phyloP scores from a whole-genome alignment of 2,888 invertebrate genomes.

The Elmis aenea region DNA sequence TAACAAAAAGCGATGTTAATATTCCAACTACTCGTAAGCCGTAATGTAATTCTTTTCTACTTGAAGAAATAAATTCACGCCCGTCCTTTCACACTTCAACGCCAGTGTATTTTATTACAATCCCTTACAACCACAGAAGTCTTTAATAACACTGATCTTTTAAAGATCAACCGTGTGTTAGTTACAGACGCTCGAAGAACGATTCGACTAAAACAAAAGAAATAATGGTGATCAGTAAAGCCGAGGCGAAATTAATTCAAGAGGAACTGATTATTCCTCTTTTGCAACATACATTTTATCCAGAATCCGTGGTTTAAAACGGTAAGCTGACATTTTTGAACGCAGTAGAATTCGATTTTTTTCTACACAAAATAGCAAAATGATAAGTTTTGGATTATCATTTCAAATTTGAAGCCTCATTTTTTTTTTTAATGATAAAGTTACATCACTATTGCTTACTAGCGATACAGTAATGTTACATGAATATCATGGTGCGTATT shows the following conservation, averaged over 20 bases:
- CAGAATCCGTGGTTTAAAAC: too few species aligned
- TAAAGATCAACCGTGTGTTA: slow-evolving; percentile 24
- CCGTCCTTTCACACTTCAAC: slow-evolving; percentile 22
- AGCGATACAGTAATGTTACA: too few species aligned
- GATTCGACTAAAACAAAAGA: slow-evolving; percentile 15
- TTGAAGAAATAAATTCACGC: slow-evolving; percentile 18
- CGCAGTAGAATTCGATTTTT: too few species aligned
- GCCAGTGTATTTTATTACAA: slow-evolving; percentile 23
- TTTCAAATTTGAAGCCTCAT: too few species aligned
- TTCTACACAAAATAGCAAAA: too few species aligned
- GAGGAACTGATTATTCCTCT: slow-evolving; percentile 18
- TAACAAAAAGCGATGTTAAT: slow-evolving; percentile 12
- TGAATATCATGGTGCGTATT: too few species aligned
- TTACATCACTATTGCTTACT: too few species aligned
- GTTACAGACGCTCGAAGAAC: slow-evolving; percentile 19
- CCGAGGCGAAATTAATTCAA: slow-evolving; percentile 23
- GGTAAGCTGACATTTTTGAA: too few species aligned
- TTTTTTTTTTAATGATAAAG: too few species aligned
- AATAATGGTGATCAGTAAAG: slow-evolving; percentile 13
- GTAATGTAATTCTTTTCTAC: slow-evolving; percentile 19
- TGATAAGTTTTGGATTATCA: too few species aligned
- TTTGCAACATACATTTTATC: too few species aligned
- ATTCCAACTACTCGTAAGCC: slow-evolving; percentile 14
- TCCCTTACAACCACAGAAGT: slow-evolving; percentile 19
- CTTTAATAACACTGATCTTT: slow-evolving; percentile 25